Percentiles rank a stretch among this genome's conserved stretches.
Evolutionary conservation across 2,888 invertebrate genomes (phyloP).

Genomic region (Zygogramma bicolorata): DNA sequence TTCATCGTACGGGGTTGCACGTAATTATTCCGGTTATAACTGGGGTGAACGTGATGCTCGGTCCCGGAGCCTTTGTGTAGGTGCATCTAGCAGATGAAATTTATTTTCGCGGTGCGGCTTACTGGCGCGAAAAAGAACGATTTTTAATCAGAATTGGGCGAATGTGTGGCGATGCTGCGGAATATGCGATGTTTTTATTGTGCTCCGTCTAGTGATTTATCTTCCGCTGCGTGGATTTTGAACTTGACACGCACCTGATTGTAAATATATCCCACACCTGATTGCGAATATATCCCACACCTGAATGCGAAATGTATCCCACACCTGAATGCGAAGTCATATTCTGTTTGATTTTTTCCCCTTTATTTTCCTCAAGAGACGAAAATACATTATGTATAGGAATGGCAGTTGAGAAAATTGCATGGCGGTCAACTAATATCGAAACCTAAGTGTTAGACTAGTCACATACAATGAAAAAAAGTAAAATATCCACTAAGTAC

Average conservation of each 20-base stretch:
- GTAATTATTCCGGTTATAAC: slow-evolving; percentile 23
- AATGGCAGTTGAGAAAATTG: too few relatives aligned
- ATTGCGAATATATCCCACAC: too few relatives aligned
- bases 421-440: too few relatives aligned
- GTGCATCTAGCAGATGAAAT: slow-evolving; percentile 7
- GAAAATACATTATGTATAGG: too few relatives aligned
- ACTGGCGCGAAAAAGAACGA: neutral
- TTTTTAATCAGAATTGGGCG: neutral
- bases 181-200: neutral
- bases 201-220: neutral
- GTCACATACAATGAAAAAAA: too few relatives aligned
- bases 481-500: too few relatives aligned
- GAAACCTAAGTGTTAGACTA: too few relatives aligned
- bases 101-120: neutral
- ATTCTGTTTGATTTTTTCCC: too few relatives aligned
- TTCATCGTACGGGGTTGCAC: slow-evolving; percentile 18
- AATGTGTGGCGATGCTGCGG: neutral
- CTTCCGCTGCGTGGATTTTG: neutral
- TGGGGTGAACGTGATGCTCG: slow-evolving; percentile 10
- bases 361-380: too few relatives aligned
- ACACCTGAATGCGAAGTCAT: too few relatives aligned
- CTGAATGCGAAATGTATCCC: too few relatives aligned
- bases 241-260: neutral
- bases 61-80: neutral
- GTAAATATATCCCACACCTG: too few relatives aligned